Percentiles rank a stretch among this genome's conserved stretches.
phyloP scores from a whole-genome alignment of 2,113 vertebrate species.

The Catharus bicknelli region DNA sequence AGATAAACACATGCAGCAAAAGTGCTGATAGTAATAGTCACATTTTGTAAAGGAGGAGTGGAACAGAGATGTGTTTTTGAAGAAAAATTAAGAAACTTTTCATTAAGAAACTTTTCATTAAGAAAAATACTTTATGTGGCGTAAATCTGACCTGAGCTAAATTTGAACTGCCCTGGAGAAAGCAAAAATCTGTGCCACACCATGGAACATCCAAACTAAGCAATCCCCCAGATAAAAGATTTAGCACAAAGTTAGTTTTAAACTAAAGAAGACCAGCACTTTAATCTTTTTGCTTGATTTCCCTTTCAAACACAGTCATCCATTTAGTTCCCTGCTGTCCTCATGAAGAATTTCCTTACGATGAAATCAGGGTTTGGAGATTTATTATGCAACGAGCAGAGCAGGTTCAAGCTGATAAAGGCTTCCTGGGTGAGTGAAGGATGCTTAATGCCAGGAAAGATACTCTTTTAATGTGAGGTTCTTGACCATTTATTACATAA shows the following conservation, averaged over 20 bases:
- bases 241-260: conserved; percentile 41
- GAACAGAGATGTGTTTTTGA: not conserved
- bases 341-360: conserved; percentile 59
- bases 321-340: conserved; percentile 62
- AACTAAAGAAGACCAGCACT: conserved; percentile 33
- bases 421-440: conserved; percentile 67
- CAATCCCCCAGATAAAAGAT: conserved; percentile 1
- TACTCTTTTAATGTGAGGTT: conserved; percentile 65
- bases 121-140: not conserved
- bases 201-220: not conserved
- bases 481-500: conserved; percentile 68
- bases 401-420: conserved; percentile 71
- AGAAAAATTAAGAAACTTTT: not conserved
- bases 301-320: conserved; percentile 54
- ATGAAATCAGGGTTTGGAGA: conserved; percentile 52
- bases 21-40: not conserved
- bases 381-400: conserved; percentile 60
- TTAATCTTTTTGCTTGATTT: conserved; percentile 63
- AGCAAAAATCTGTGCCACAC: not conserved
- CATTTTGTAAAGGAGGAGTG: not conserved
- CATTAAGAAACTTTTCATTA: not conserved
- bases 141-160: not conserved
- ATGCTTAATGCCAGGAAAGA: conserved; percentile 66
- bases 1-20: not conserved
- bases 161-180: not conserved